A percentile compares a stretch with the other conserved stretches of the same genome.
Evolutionary conservation across 2,797 vertebrate species (phyloP).

Genomic region (Myotis pilosus): DNA sequence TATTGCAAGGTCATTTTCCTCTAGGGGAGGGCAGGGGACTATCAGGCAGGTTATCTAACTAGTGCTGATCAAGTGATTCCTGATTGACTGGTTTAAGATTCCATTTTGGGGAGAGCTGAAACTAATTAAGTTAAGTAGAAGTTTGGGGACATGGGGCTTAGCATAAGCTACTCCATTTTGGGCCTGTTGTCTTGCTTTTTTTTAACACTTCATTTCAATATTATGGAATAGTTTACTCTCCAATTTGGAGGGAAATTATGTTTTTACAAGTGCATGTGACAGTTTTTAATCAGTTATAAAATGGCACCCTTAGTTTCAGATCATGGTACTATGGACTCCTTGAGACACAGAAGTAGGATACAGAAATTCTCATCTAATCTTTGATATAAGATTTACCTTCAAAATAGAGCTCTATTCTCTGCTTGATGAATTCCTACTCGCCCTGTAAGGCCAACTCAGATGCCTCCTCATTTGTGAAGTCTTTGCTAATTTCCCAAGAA

Average conservation of each 20-base stretch:
- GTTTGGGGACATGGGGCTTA: background rate
- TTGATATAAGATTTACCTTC: background rate
- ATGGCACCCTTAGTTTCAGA: background rate
- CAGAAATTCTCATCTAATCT: constrained; percentile 2
- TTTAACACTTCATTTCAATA: background rate
- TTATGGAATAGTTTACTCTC: background rate
- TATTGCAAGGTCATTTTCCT: background rate
- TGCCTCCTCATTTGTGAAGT: background rate
- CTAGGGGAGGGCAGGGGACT: background rate
- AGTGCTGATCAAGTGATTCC: background rate
- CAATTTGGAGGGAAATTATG: background rate
- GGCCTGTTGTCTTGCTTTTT: background rate
- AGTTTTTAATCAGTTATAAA: constrained; percentile 23
- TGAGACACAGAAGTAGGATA: background rate
- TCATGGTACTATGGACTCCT: background rate
- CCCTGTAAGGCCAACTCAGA: background rate
- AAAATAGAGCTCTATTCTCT: background rate
- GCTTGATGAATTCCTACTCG: background rate
- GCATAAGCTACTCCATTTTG: background rate
- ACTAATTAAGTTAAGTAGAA: background rate
- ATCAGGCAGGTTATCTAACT: background rate
- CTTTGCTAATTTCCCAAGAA: background rate
- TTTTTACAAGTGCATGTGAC: background rate
- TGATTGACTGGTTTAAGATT: background rate
- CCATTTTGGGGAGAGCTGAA: background rate